Evolutionary conservation across 2,888 invertebrate species (phyloP).

Genomic region (Dynastes maya): DNA sequence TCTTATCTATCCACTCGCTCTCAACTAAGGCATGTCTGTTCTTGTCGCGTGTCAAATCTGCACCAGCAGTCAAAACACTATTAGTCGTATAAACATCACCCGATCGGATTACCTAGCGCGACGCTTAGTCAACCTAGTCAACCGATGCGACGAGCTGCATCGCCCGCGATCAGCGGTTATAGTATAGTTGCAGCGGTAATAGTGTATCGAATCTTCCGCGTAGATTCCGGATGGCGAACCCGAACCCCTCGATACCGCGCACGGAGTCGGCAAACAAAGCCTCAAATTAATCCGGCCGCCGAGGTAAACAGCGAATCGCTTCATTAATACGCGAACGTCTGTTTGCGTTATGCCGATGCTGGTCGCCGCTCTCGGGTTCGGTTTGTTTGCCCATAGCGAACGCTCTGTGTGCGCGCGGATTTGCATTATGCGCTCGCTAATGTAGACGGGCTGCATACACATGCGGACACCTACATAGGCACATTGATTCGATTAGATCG

Average conservation of each 20-base stretch:
- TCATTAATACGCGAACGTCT: conserved; percentile 34
- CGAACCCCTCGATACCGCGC: not conserved
- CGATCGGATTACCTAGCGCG: not conserved
- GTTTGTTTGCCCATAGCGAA: not conserved
- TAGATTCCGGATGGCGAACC: too few species aligned
- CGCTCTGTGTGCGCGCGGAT: not conserved
- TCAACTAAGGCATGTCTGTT: not conserved
- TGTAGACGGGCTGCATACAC: too few species aligned
- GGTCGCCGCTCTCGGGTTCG: not conserved
- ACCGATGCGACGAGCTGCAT: not conserved
- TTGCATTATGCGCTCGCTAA: not conserved
- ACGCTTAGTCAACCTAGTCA: not conserved
- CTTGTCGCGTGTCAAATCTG: not conserved
- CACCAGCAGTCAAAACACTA: not conserved
- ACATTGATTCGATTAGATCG: too few species aligned
- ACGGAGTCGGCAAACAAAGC: conserved; percentile 23
- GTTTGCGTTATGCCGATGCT: conserved; percentile 1
- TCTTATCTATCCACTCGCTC: not conserved
- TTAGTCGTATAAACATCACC: not conserved
- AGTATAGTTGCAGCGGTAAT: too few species aligned
- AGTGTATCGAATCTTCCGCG: too few species aligned
- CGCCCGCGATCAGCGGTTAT: not conserved
- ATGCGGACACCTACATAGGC: too few species aligned
- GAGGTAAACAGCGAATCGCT: conserved; percentile 30
- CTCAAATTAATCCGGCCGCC: conserved; percentile 31